Base-by-base conservation (phyloP, 92 coral and sea anemone genomes). In the Epizoanthus ramosus region DNA sequence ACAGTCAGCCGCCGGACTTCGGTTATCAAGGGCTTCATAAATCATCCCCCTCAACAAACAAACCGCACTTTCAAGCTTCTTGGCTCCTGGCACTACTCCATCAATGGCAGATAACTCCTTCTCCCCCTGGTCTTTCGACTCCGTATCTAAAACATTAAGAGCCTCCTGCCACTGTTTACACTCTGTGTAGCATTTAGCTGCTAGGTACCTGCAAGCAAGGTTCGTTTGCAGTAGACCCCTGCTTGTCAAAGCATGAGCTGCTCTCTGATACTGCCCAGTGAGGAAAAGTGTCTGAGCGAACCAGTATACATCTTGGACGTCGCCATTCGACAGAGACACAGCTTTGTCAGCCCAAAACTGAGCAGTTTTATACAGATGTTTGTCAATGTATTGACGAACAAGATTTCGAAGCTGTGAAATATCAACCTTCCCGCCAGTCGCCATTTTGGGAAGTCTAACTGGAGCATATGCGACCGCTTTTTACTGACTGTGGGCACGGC, bases 381-480 rank as follows among this genome's bases (percentile, higher is more conserved):
- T 88, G 88, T 97, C 99, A 68, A 97, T 92, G 70, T 97, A 97
- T 18, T 89, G 95, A 63, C 99, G 97, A 58, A 97, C 98, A 63
- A 97, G 94, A 85, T 97, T 97, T 17, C 99, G 97, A 68, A 97
- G 95, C 84, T 97, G 99, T 68, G 97, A 87, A 74, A 97, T 87
- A 91, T 92, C 93, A 92, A 97, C 89, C 95, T 97, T 97, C 98
- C 98, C 99, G 98, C 99, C 96, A 87, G 96, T 73, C 95, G 95
- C 99, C 99, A 97, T 97, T 75, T 94, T 97, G 87, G 84, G 80
- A 64, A 64, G 39, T 60, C 31, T 59, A 37, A 52, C 33, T 65
- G 33, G 31, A 74, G 66, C 61, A 69, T 83, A 79, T 68, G 21
- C 74, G 54, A 85, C 94, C 97, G 94, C 94, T 90, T 72, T 54